These are phyloP conservation scores for Cyanistes caeruleus DNA, from an alignment of 2,113 vertebrate species.

Conservation along the genomic window DNA sequence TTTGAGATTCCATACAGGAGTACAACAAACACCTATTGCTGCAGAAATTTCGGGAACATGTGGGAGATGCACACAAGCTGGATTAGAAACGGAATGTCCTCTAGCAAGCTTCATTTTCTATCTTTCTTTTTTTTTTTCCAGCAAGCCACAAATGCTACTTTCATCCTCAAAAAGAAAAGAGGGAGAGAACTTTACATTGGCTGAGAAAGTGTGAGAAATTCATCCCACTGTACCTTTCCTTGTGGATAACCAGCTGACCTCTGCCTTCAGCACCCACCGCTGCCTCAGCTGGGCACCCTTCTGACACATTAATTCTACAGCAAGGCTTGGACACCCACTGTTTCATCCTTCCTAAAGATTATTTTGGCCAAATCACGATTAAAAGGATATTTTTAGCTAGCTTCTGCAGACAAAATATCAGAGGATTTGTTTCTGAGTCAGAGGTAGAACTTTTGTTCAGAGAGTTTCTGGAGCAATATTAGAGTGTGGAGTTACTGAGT, in stretches of 20 bases:
- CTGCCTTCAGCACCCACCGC: neutral
- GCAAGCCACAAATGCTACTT: neutral
- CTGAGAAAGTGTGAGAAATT: neutral
- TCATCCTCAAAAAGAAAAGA: neutral
- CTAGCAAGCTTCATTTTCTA: neutral
- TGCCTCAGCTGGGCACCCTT: neutral
- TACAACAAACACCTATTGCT: neutral
- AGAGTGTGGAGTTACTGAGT: neutral
- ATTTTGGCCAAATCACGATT: slow-evolving; percentile 29
- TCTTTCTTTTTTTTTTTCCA: neutral
- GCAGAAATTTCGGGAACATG: slow-evolving; percentile 9
- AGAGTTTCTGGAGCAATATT: neutral
- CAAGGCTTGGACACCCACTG: neutral
- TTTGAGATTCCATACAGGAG: neutral
- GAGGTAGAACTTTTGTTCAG: neutral
- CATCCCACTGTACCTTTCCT: neutral
- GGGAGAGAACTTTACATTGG: neutral
- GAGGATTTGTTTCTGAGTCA: slow-evolving; percentile 48
- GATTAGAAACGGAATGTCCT: slow-evolving; percentile 24
- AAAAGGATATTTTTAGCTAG: slow-evolving; percentile 34
- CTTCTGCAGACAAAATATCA: slow-evolving; percentile 29
- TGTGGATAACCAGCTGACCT: neutral
- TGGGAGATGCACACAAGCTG: neutral
- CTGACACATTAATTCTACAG: neutral
- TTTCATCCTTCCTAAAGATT: neutral